These are phyloP conservation scores for Aurelia coerulea DNA, from an alignment of 30 jellyfish, hydroid and myxozoan species.

Conservation along the genomic window DNA sequence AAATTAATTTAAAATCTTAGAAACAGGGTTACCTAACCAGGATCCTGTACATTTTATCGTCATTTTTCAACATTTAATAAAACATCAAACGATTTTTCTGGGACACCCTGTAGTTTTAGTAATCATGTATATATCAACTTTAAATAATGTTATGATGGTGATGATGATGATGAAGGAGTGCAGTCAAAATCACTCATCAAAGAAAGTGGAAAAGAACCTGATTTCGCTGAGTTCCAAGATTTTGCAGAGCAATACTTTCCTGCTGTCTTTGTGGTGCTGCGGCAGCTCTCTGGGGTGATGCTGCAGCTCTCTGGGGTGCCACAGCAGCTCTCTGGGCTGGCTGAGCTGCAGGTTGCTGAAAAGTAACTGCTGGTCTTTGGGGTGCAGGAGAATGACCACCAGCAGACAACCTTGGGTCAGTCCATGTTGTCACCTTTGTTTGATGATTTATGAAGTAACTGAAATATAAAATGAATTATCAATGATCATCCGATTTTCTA, in stretches of 20 bases:
- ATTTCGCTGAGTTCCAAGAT: constrained; percentile 1
- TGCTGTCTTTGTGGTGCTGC: constrained; percentile 15
- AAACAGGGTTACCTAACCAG: too few species aligned
- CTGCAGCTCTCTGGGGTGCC: constrained; percentile 5
- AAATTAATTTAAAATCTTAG: too few species aligned
- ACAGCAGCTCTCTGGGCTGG: constrained; percentile 7
- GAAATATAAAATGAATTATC: background rate
- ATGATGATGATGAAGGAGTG: too few species aligned
- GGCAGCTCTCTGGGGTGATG: constrained; percentile 27
- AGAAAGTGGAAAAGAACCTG: constrained; percentile 38
- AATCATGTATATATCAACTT: too few species aligned
- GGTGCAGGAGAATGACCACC: constrained; percentile 1
- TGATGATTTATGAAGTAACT: constrained; percentile 53
- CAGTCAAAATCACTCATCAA: too few species aligned
- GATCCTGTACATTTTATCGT: too few species aligned
- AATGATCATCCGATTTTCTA: too few species aligned
- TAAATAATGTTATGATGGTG: too few species aligned
- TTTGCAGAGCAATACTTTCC: constrained; percentile 71
- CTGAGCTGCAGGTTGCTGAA: background rate
- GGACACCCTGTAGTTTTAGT: too few species aligned
- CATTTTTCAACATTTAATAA: too few species aligned
- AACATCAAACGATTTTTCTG: too few species aligned
- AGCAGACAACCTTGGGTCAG: constrained; percentile 40
- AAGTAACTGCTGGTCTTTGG: background rate
- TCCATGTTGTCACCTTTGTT: constrained; percentile 63